phyloP scores from a whole-genome alignment of 2,888 invertebrate genomes.

The Nymphalis urticae region DNA sequence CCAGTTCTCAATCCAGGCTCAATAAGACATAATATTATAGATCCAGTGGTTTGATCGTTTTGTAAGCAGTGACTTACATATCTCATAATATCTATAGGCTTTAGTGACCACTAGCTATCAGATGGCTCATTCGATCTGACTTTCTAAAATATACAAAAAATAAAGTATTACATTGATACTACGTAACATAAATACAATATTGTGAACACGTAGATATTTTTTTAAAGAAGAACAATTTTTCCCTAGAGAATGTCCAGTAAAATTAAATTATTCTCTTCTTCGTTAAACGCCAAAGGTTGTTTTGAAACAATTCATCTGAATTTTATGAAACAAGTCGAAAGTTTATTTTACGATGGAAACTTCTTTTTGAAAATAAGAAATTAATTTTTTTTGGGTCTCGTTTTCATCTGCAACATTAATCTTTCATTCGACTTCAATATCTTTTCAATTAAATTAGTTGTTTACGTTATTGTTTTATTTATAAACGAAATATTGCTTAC shows the following conservation, averaged over 20 bases:
- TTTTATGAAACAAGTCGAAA: constrained; percentile 26
- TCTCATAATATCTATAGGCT: too few species aligned
- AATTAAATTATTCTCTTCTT: constrained; percentile 18
- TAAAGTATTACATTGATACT: too few species aligned
- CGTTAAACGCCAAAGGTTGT: constrained; percentile 26
- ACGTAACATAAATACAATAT: too few species aligned
- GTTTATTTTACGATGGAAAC: constrained; percentile 39
- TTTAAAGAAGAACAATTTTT: neutral
- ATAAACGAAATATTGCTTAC: neutral
- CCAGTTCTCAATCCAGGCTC: too few species aligned
- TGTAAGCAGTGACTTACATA: too few species aligned
- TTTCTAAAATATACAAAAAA: too few species aligned
- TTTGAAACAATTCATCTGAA: constrained; percentile 28
- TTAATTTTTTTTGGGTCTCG: constrained; percentile 19
- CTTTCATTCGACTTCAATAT: constrained; percentile 19
- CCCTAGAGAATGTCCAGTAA: neutral
- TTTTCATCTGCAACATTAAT: constrained; percentile 19
- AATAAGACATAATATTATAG: too few species aligned
- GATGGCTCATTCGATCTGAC: too few species aligned
- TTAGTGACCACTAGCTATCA: too few species aligned
- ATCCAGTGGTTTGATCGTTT: too few species aligned
- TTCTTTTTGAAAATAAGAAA: constrained; percentile 35
- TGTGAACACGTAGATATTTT: neutral
- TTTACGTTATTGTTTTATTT: neutral
- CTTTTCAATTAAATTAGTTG: constrained; percentile 1